phyloP scores from a whole-genome alignment of 2,797 vertebrate species.

The Malurus leucopterus region DNA sequence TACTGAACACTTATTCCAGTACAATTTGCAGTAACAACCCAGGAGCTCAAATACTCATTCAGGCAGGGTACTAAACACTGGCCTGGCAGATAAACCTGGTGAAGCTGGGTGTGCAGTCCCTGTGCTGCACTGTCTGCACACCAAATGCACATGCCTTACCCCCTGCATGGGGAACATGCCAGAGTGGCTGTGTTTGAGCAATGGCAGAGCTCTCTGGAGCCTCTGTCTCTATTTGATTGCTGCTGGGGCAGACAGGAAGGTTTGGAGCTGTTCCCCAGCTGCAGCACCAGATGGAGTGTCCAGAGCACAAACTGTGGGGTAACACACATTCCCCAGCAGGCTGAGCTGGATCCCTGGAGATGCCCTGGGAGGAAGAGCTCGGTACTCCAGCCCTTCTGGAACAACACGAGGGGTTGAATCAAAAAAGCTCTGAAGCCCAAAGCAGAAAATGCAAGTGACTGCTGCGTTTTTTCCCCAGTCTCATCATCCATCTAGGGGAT shows the following conservation, averaged over 20 bases:
- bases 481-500: neutral
- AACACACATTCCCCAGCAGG: neutral
- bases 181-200: neutral
- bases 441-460: neutral
- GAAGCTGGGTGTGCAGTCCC: neutral
- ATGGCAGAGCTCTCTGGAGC: neutral
- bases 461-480: rapidly evolving
- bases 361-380: neutral
- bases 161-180: rapidly evolving
- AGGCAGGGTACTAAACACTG: neutral
- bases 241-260: neutral
- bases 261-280: neutral
- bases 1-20: neutral
- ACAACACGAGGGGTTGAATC: neutral
- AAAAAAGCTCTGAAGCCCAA: neutral
- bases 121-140: too few relatives aligned
- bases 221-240: neutral
- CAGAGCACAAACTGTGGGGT: neutral
- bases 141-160: neutral
- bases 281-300: neutral
- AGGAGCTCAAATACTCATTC: neutral
- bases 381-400: neutral
- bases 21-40: neutral
- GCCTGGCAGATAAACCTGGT: neutral
- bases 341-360: neutral